Conservation (phyloP, 53 echinoderm and acorn worm genomes). For the Holothuria leucospilota region DNA sequence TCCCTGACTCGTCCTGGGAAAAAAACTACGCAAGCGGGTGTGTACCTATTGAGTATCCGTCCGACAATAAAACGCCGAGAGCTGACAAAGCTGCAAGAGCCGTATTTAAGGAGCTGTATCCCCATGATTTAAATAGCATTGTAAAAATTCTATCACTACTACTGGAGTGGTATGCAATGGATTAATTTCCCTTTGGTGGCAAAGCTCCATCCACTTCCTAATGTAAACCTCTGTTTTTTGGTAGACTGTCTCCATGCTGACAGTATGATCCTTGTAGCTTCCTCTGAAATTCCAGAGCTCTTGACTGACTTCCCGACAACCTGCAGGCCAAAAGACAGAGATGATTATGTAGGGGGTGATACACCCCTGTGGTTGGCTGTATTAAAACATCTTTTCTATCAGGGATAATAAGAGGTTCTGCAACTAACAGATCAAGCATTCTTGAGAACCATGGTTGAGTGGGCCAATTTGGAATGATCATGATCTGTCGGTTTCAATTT, state of each 20-base stretch:
- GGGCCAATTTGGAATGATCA: slow-evolving; percentile 41
- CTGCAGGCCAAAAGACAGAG: slow-evolving; percentile 51
- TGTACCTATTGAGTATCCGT: neutral
- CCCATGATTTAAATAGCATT: neutral
- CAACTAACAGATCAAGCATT: neutral
- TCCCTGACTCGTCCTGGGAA: too few species aligned
- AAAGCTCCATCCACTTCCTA: neutral
- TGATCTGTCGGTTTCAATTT: neutral
- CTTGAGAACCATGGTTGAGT: slow-evolving; percentile 46
- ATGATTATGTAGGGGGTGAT: slow-evolving; percentile 46
- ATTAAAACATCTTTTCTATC: neutral
- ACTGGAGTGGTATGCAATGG: neutral
- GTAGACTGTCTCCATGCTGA: slow-evolving; percentile 61
- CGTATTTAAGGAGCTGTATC: neutral
- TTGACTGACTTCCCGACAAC: slow-evolving; percentile 50
- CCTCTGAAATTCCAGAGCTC: slow-evolving; percentile 46
- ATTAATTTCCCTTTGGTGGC: neutral
- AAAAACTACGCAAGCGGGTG: neutral
- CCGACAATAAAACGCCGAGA: neutral
- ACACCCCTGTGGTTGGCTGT: neutral
- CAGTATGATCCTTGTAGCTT: slow-evolving; percentile 49
- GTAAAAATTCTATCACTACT: neutral
- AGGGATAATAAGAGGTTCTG: neutral
- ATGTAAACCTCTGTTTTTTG: slow-evolving; percentile 60
- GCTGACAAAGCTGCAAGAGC: neutral